Base-by-base conservation (phyloP, 2,797 vertebrate genomes). In the Pristis pectinata region DNA sequence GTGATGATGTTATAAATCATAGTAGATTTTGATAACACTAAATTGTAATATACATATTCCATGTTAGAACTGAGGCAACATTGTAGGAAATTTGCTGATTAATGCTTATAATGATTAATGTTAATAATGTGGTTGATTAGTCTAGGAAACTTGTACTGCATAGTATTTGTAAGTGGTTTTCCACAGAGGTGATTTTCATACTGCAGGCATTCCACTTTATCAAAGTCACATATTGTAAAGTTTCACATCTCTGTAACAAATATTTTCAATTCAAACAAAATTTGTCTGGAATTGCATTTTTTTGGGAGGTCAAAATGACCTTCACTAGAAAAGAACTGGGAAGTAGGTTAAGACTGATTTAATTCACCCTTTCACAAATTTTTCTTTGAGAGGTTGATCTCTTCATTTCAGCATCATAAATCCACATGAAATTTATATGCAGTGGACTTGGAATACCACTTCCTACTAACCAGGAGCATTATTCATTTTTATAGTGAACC, bases 301-400 rank as follows among this genome's bases (percentile, higher is more conserved):
- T 94, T 94, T 76, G 27, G 49, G 11, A 15, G 44, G 70, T 94
- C 92, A 76, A 76, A 94, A 76, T 94, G 92, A 94, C 44, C 70
- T 56, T 74, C 24, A 94, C 44, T 53, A 34, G 24, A 72, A 27
- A 44, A 44, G 22, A 93, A 49, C 70, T 70, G 8, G 24, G 41
- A 30, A 74, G 49, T 74, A 19, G 70, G 24, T 94, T 53, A 94
- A n/a, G 70, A 30, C 44, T 76, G 67, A 74, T 94, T 53, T 74
- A n/a, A 0, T 53, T 70, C 44, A 76, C 53, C 27, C 44, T 44
- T 74, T 17, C 72, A 44, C 41, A 94, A 76, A 74, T 49, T 34
- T 53, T 74, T 13, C 27, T 72, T 44, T 53, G 64, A 17, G 44
- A 94, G 70, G 24, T 13, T 24, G 5, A 64, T 61, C 34, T 89